Base-by-base conservation (phyloP, 2,113 vertebrate species). In the Pandion haliaetus region DNA sequence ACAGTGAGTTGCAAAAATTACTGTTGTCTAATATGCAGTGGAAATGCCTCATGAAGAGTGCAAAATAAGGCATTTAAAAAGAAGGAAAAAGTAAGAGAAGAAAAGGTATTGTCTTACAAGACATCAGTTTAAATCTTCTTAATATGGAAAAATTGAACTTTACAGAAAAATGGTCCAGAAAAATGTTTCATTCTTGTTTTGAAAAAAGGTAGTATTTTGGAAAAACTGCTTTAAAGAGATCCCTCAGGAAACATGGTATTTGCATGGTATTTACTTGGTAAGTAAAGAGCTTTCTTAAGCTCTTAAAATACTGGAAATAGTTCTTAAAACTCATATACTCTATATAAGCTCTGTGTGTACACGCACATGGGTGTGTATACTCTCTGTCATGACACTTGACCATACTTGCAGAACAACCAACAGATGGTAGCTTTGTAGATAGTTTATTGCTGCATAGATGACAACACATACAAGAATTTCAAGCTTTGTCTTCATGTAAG, bases 291-390 rank as follows among this genome's bases (percentile, higher is more conserved):
- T 80, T 91, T 71, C 50, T 54, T 74, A 55, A 83, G 44, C 40
- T 82, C 28, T 87, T 47, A 38, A 84, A 86, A 54, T 47, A 54
- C 4, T 72, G 57, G 18, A 86, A 55, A 8, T 32, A 44, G 20
- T 88, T 86, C 19, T 59, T 66, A 45, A 63, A 96, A 21, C 19
- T 91, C 19, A 5, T 9, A 25, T 12, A 16, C 29, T 31, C 6
- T 67, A 0, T 54, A 32, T 66, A 42, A 83, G 19, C 42, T 50
- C 12, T 59, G 31, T 28, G 19, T 25, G 17, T 29, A 31, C 17
- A 10, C 1, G 3, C 29, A 14, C 8, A 0, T 9, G 6, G 5
- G 31, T 3, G 3, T 29, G 38, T 54, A 17, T 6, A 4, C 25
- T 24, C 13, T 32, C n/a, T 73, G 32, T 79, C 5, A 3, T 50